Evolutionary conservation across 2,113 vertebrate genomes (phyloP).

Genomic region (Lycaon pictus): DNA sequence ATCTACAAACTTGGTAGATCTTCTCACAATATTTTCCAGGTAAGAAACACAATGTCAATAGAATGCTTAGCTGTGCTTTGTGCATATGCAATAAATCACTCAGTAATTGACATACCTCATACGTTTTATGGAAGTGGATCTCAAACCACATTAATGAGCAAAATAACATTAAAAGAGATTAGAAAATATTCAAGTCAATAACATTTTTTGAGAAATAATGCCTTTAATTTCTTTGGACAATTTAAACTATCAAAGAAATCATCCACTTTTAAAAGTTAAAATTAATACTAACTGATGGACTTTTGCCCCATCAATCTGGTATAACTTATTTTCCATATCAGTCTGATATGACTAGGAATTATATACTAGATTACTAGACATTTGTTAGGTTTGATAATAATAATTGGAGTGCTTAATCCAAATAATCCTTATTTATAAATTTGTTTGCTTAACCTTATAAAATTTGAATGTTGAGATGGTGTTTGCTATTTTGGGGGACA

Average conservation of each 20-base stretch:
- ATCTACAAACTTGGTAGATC: neutral
- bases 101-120: neutral
- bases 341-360: neutral
- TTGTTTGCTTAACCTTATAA: neutral
- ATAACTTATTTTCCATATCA: neutral
- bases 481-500: neutral
- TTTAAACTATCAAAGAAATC: neutral
- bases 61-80: neutral
- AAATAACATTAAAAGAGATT: constrained; percentile 26
- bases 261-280: constrained; percentile 42
- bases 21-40: neutral
- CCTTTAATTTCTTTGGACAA: neutral
- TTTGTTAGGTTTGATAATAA: neutral
- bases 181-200: neutral
- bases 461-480: neutral
- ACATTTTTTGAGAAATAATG: neutral
- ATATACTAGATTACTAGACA: neutral
- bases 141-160: neutral
- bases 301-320: neutral
- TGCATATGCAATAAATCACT: neutral
- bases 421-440: constrained; percentile 41
- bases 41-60: constrained; percentile 10
- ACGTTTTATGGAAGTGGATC: neutral
- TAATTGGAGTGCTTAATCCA: neutral
- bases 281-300: neutral